These are phyloP conservation scores for Machimus atricapillus DNA, from an alignment of 2,888 invertebrate species.

Conservation along the genomic window DNA sequence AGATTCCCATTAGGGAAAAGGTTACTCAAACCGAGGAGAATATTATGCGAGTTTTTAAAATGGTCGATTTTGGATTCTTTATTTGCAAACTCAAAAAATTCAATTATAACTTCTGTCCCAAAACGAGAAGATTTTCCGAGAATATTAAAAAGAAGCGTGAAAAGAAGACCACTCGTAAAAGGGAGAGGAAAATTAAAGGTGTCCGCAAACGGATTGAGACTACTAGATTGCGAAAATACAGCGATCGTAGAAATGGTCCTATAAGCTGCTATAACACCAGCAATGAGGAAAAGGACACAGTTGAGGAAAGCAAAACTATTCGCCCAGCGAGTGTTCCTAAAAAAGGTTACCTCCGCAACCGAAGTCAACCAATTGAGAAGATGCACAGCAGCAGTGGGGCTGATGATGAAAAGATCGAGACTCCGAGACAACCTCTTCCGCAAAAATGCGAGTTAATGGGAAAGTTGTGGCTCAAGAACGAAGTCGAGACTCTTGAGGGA, in stretches of 20 bases:
- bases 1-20: conserved; percentile 59
- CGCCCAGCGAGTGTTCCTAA: conserved; percentile 46
- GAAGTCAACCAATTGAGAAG: conserved; percentile 57
- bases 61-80: conserved; percentile 77
- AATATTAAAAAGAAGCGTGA: conserved; percentile 59
- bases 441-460: conserved; percentile 72
- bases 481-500: conserved; percentile 84
- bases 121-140: conserved; percentile 56
- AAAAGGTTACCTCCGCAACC: conserved; percentile 59
- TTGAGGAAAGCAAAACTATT: background rate
- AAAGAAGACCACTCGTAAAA: conserved; percentile 50
- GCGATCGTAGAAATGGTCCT: background rate
- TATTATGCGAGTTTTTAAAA: conserved; percentile 76
- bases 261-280: conserved; percentile 59
- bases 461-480: conserved; percentile 86
- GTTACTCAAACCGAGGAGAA: conserved; percentile 71
- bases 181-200: conserved; percentile 51
- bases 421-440: background rate
- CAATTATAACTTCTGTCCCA: conserved; percentile 61
- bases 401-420: conserved; percentile 47
- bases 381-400: conserved; percentile 47
- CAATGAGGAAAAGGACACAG: conserved; percentile 61
- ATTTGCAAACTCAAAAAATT: conserved; percentile 62
- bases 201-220: background rate
- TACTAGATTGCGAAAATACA: background rate